Conservation (phyloP, 2,888 invertebrate genomes). For the Hypomecis atomaria region DNA sequence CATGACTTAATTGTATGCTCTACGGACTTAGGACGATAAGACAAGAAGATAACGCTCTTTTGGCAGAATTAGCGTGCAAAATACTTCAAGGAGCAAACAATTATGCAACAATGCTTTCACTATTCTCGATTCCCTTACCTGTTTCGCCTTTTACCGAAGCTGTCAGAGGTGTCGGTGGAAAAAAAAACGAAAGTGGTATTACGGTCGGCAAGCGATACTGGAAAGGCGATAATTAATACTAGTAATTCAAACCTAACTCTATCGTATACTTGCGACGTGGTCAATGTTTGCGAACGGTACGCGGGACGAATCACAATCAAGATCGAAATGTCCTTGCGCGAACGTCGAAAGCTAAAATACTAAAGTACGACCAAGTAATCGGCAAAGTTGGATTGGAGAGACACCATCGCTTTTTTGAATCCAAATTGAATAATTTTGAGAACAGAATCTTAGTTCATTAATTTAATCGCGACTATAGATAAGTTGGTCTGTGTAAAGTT, state of each 20-base stretch:
- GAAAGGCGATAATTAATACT: constrained; percentile 67
- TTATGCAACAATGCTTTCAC: constrained; percentile 64
- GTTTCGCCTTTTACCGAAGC: constrained; percentile 51
- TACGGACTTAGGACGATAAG: constrained; percentile 23
- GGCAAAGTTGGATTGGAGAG: neutral
- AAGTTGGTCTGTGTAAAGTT: constrained; percentile 15
- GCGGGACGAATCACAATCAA: constrained; percentile 52
- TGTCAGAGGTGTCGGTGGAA: constrained; percentile 49
- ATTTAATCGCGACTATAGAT: neutral
- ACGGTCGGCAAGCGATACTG: constrained; percentile 49
- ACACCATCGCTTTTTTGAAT: neutral
- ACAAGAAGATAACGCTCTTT: constrained; percentile 23
- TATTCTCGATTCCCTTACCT: constrained; percentile 46
- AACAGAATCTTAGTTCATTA: neutral
- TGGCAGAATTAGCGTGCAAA: constrained; percentile 27
- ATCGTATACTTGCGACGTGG: constrained; percentile 44
- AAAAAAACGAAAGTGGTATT: constrained; percentile 60
- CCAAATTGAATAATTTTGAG: neutral
- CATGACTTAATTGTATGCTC: constrained; percentile 65
- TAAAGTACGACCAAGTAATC: constrained; percentile 27
- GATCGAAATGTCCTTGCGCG: constrained; percentile 65
- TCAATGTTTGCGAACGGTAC: constrained; percentile 48
- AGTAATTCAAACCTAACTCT: constrained; percentile 51
- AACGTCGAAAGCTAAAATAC: constrained; percentile 58
- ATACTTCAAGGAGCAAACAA: constrained; percentile 34